Evolutionary conservation across 2,888 invertebrate genomes (phyloP).

Genomic region (Aplocera efformata): DNA sequence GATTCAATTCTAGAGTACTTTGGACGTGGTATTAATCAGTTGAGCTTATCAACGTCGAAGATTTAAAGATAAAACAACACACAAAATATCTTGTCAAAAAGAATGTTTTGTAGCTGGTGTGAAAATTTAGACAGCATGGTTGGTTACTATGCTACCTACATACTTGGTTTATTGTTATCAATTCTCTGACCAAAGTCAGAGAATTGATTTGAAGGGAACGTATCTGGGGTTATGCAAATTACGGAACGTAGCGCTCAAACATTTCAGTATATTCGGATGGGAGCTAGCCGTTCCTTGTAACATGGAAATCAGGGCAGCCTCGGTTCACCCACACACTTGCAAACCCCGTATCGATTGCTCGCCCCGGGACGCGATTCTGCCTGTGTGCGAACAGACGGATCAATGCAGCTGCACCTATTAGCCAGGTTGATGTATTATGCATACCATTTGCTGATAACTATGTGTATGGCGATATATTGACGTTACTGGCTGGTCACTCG

Average conservation of each 20-base stretch:
- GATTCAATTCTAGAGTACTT: no score
- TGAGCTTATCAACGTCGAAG: no score
- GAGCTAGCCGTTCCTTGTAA: constrained; percentile 18
- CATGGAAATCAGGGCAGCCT: constrained; percentile 28
- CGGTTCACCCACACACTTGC: constrained; percentile 23
- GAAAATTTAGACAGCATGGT: no score
- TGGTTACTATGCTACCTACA: no score
- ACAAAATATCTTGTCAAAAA: no score
- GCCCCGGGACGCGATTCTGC: constrained; percentile 16
- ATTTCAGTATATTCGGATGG: constrained; percentile 13
- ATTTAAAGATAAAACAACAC: no score
- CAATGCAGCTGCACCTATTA: constrained; percentile 32
- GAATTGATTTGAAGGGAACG: background rate
- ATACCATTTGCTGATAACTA: constrained; percentile 18
- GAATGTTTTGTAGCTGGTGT: no score
- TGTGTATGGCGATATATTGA: constrained; percentile 9
- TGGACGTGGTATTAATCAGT: no score
- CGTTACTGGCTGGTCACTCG: constrained; percentile 8
- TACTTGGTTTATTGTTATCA: no score
- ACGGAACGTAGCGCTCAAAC: constrained; percentile 2
- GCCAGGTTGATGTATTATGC: constrained; percentile 25
- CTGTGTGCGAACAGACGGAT: constrained; percentile 26
- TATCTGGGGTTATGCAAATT: constrained; percentile 6
- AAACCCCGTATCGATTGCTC: constrained; percentile 21
- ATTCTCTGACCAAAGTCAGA: no score